These are phyloP conservation scores for Helicoverpa armigera DNA, from an alignment of 1,140 invertebrate genomes.

Conservation along the genomic window DNA sequence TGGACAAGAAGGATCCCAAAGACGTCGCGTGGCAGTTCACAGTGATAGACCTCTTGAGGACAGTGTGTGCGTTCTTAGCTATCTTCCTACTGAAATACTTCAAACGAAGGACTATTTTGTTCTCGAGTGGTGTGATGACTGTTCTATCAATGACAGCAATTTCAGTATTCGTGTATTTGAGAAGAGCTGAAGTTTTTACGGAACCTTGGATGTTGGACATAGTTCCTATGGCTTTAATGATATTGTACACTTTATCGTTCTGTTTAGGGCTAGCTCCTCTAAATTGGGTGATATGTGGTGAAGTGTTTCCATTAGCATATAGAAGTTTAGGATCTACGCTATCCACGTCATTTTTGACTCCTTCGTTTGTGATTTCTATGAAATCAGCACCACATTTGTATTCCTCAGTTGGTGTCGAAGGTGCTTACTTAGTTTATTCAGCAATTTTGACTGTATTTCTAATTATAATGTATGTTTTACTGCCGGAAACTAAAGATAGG, in stretches of 20 bases:
- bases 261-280: conserved; percentile 80
- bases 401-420: conserved; percentile 78
- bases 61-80: conserved; percentile 77
- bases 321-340: conserved; percentile 82
- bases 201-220: conserved; percentile 67
- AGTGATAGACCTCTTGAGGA: conserved; percentile 78
- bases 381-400: conserved; percentile 82
- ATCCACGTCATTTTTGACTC: conserved; percentile 81
- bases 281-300: conserved; percentile 83
- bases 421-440: conserved; percentile 80
- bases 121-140: conserved; percentile 77
- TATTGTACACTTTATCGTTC: conserved; percentile 76
- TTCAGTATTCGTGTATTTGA: conserved; percentile 78
- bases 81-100: conserved; percentile 80
- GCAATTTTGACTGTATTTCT: conserved; percentile 73
- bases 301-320: conserved; percentile 81
- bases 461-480: conserved; percentile 71
- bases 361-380: conserved; percentile 82
- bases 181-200: conserved; percentile 68
- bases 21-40: conserved; percentile 82
- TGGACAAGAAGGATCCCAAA: conserved; percentile 69
- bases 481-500: conserved; percentile 82
- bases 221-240: conserved; percentile 77
- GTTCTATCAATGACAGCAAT: conserved; percentile 74
- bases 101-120: conserved; percentile 77